A percentile compares a stretch with the other conserved stretches of the same genome.
Evolutionary conservation across 1,140 invertebrate genomes (phyloP).

Genomic region (Onthophagus taurus): DNA sequence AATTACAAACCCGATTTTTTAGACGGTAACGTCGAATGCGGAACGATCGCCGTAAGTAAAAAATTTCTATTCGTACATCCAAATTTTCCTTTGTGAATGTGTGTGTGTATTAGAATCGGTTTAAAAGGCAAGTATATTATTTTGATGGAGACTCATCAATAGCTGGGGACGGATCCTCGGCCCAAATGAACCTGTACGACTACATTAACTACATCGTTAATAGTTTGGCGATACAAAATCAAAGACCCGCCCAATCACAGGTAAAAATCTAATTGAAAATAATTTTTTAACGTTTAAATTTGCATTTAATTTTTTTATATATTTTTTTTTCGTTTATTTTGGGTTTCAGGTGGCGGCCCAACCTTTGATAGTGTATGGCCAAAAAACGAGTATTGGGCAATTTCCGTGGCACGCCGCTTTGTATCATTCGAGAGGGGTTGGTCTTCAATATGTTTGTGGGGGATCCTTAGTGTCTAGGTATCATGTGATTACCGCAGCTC

Average conservation of each 20-base stretch:
- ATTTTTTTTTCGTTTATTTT: background rate
- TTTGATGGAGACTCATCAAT: background rate
- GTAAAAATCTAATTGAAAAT: background rate
- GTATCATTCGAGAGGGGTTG: constrained; percentile 23
- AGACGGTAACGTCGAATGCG: constrained; percentile 19
- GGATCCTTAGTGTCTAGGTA: constrained; percentile 27
- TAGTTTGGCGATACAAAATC: background rate
- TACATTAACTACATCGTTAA: constrained; percentile 7
- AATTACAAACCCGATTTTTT: constrained; percentile 6
- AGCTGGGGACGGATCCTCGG: background rate
- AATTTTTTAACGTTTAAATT: background rate
- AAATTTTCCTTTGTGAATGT: too few species aligned
- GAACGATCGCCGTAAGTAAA: constrained; percentile 29
- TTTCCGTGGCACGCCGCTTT: constrained; percentile 36
- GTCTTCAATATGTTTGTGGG: constrained; percentile 31
- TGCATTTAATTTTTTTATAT: background rate
- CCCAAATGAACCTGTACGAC: constrained; percentile 2
- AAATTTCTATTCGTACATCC: background rate
- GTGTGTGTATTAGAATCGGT: background rate
- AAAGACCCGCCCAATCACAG: too few species aligned
- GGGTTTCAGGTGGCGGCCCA: constrained; percentile 22
- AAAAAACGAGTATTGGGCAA: constrained; percentile 31
- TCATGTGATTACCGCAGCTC: constrained; percentile 32
- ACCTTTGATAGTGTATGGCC: constrained; percentile 33
- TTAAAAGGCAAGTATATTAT: constrained; percentile 9